These are phyloP conservation scores for Blera fallax DNA, from an alignment of 2,888 invertebrate genomes.

Conservation along the genomic window DNA sequence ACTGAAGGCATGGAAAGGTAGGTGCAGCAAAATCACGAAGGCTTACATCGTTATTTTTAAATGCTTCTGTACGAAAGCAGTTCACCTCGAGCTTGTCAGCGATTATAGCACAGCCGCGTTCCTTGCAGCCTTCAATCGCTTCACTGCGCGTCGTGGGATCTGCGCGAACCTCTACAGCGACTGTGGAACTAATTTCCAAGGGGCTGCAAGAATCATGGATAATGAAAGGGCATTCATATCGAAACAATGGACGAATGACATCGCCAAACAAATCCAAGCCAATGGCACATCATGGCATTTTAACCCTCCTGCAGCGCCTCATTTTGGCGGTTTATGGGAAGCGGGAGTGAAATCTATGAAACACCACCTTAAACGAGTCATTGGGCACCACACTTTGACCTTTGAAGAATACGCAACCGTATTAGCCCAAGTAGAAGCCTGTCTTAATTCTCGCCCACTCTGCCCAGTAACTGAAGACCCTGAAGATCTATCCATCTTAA, in stretches of 20 bases:
- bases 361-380: background rate
- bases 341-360: background rate
- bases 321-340: slow-evolving; percentile 13
- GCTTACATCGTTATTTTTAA: slow-evolving; percentile 51
- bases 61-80: slow-evolving; percentile 46
- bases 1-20: slow-evolving; percentile 26
- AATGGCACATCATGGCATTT: slow-evolving; percentile 22
- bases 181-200: slow-evolving; percentile 30
- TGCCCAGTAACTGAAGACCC: background rate
- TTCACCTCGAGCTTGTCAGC: slow-evolving; percentile 49
- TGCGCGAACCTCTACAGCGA: too few relatives aligned
- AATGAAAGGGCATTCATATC: background rate
- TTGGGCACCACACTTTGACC: slow-evolving; percentile 12
- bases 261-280: background rate
- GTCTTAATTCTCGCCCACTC: background rate
- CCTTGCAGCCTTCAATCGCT: slow-evolving; percentile 33
- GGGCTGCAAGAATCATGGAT: slow-evolving; percentile 9
- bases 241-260: slow-evolving; percentile 20
- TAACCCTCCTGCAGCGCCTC: slow-evolving; percentile 30
- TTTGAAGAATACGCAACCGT: slow-evolving; percentile 26
- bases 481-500: slow-evolving; percentile 20
- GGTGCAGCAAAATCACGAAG: slow-evolving; percentile 24
- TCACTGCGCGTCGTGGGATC: slow-evolving; percentile 27
- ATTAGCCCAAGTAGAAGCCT: slow-evolving; percentile 8
- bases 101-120: slow-evolving; percentile 18